Base-by-base conservation (phyloP, 2,888 invertebrate genomes). In the Nyleta sp. region DNA sequence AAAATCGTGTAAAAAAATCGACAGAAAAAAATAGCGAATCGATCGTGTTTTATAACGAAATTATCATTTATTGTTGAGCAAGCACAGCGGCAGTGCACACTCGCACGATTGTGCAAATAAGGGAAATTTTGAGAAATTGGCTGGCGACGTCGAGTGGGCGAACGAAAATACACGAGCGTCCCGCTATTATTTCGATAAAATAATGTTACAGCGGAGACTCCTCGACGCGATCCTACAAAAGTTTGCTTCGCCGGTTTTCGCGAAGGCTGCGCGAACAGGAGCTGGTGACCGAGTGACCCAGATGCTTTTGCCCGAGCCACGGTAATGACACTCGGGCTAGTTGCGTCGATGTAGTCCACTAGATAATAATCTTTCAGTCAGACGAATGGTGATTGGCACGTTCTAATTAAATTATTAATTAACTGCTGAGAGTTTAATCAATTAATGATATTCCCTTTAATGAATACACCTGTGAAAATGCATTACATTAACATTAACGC, bases 211-310 rank as follows among this genome's bases (percentile, higher is more conserved):
- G 40, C 60, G 62, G 55, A 72, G 72, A 73, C 73, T 73, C 33
- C 73, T 78, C 70, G 48, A 60, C 65, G 72, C 60, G 67, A 70
- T 73, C 46, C 68, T 55, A 64, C 74, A 70, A 68, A 78, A 78
- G 73, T 78, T 70, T 65, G 74, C 70, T 67, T 67, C 78, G 59
- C 50, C 62, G 50, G 60, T 60, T 73, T 62, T 57, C 73, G 78
- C 78, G 72, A 73, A 65, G 74, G 73, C 65, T 72, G 50, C 57
- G 42, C 74, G 64, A 70, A 68, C 57, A 57, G 70, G 70, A 74
- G 70, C 77, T 78, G 72, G 72, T 74, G 78, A 78, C 78, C 78
- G 78, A 78, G 74, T 78, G 78, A 78, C 78, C 78, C 48, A 78
- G 70, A 78, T 78, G 78, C 73, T 53, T 78, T 70, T 68, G 73